Base-by-base conservation (phyloP, 2,797 vertebrate species). In the Trematomus bernacchii region DNA sequence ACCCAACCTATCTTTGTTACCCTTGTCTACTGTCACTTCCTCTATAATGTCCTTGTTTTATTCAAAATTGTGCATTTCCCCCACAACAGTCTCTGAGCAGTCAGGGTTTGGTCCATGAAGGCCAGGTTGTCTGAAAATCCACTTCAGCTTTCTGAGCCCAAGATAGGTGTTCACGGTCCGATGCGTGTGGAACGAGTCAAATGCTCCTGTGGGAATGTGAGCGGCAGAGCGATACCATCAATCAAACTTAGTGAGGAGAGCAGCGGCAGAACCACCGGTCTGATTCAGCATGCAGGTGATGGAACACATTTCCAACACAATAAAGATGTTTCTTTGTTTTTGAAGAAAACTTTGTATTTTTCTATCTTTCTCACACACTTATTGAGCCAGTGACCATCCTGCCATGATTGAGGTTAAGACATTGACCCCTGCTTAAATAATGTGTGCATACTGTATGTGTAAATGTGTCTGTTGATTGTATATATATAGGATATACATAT, bases 171-270 rank as follows among this genome's bases (percentile, higher is more conserved):
- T 85, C 73, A 77, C 33, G 80, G 78, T 86, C 63, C 66, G 67
- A 3, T 65, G 85, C 71, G 4, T 74, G 15, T 62, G 52, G 57
- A 79, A 77, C 77, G 83, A 84, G 76, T 13, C 50, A 66, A 86
- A 75, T 1, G n/a, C 19, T 84, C 85, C 77, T 44, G 58, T 71
- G 86, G 83, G 83, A 78, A 72, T 65, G 66, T 72, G 77, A 66
- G 69, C 77, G 70, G 79, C 15, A 79, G 68, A 71, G 63, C 86
- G 70, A 72, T 16, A 19, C 80, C 70, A 85, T 91, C 88, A 82
- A 85, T 91, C 90, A 86, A 82, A 81, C 42, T 55, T 73, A 87
- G 83, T 43, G 76, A 80, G 70, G 64, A 73, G 78, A 66, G 62
- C 77, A 82, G 71, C 19, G 1, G 33, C 71, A 73, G 69, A 67